Base-by-base conservation (phyloP, 2,797 vertebrate species). In the Chaetodon trifasciatus region DNA sequence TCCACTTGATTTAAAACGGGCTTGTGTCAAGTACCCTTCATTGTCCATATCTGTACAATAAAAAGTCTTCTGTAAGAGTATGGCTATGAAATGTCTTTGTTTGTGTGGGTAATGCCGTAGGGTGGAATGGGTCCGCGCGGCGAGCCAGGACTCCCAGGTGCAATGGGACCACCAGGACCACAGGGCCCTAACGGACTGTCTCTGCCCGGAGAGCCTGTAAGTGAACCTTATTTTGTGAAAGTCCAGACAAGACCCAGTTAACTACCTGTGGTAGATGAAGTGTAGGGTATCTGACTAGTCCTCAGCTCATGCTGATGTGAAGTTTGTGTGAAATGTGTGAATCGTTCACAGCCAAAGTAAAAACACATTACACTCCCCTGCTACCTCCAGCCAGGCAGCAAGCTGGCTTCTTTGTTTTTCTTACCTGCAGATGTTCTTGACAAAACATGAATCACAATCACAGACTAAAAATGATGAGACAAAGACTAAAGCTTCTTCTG, bases 151-250 rank as follows among this genome's bases (percentile, higher is more conserved):
- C 93, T 90, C 73, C 91, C 96, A 16, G 98, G 98, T 1, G 78
- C 96, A 50, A 97, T 98, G 94, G 98, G 98, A 87, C 98, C 97
- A 55, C 97, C 98, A 23, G 98, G 98, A 69, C 98, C 98, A 3
- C 98, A 99, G 91, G 98, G 98, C 56, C 97, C 97, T 70, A 98
- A 97, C 0, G 98, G 98, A 89, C 92, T 99, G 40, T 99, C 98
- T 88, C 96, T 99, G 88, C 97, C 98, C 0, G 98, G 98, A 85
- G 97, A 97, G 93, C 98, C 98, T 84, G 98, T 99, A 92, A 97
- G 89, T 88, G 46, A 12, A 70, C 8, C 13, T 15, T 23, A 24
- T 47, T 21, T 32, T 44, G 15, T 21, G 42, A 11, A 81, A 40
- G 17, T 61, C 21, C 23, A 52, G 24, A 23, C 12, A 46, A 40